A percentile compares a stretch with the other conserved stretches of the same genome.
Conservation (phyloP, 2,113 vertebrate genomes). For the Hiodon tergisus region DNA sequence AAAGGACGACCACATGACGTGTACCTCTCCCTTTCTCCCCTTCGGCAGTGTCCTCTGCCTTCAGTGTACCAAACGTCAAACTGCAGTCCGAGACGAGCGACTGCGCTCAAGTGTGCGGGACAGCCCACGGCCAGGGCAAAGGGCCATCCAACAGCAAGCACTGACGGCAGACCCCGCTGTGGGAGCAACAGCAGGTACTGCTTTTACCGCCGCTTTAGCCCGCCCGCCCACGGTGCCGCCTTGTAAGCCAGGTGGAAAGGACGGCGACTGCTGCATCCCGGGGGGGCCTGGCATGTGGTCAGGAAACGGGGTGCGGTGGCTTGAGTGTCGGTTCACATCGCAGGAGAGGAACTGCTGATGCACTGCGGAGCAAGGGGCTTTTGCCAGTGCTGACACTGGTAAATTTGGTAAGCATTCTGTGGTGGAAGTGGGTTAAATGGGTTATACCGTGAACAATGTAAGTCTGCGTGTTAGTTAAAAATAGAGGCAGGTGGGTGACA, state of each 20-base stretch:
- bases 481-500: too few species aligned
- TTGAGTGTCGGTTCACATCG: too few species aligned
- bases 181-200: slow-evolving; percentile 59
- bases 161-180: slow-evolving; percentile 57
- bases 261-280: too few species aligned
- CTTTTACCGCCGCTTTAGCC: neutral
- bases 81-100: slow-evolving; percentile 85
- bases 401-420: too few species aligned
- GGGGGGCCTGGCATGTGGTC: too few species aligned
- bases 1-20: neutral
- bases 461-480: too few species aligned
- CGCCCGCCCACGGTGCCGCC: neutral
- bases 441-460: too few species aligned
- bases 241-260: neutral
- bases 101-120: slow-evolving; percentile 80
- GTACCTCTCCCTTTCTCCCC: slow-evolving; percentile 34
- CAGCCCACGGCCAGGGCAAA: slow-evolving; percentile 82
- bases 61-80: slow-evolving; percentile 83
- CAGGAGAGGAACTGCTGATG: too few species aligned
- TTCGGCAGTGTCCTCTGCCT: slow-evolving; percentile 88
- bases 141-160: slow-evolving; percentile 82
- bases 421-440: too few species aligned
- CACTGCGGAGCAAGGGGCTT: too few species aligned
- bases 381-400: too few species aligned
- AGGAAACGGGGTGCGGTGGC: too few species aligned